phyloP scores from a whole-genome alignment of 2,888 invertebrate genomes.

The Ormyrus pomaceus region DNA sequence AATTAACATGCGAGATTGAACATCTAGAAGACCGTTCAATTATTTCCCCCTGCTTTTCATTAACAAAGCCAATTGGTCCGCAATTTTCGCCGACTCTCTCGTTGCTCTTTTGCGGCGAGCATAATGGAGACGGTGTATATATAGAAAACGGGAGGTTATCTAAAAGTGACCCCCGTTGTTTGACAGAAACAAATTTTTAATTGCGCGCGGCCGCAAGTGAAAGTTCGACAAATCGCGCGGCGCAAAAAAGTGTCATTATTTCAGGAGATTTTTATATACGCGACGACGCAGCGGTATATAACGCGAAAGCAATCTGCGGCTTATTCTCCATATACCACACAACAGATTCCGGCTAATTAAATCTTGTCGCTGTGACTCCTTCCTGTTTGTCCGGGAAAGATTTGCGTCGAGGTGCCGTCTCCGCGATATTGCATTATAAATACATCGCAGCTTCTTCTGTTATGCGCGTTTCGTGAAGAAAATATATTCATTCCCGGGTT shows the following conservation, averaged over 20 bases:
- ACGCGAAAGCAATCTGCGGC: not conserved
- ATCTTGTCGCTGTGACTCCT: conserved; percentile 3
- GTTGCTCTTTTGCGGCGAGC: conserved; percentile 5
- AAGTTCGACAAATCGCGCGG: conserved; percentile 26
- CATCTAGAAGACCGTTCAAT: not conserved
- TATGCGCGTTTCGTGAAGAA: not conserved
- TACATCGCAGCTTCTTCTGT: not conserved
- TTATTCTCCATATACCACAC: not conserved
- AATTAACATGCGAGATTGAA: conserved; percentile 22
- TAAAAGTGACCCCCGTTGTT: conserved; percentile 5
- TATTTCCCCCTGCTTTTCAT: conserved; percentile 3
- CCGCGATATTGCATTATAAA: conserved; percentile 1
- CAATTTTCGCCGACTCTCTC: conserved; percentile 7
- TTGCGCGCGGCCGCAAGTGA: conserved; percentile 8
- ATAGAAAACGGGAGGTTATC: conserved; percentile 8
- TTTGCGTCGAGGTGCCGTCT: not conserved
- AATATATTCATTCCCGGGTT: not conserved
- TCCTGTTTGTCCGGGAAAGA: not conserved
- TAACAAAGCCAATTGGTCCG: conserved; percentile 28
- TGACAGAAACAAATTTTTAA: conserved; percentile 7
- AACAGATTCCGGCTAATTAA: conserved; percentile 17
- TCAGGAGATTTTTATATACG: conserved; percentile 19
- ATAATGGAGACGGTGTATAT: not conserved
- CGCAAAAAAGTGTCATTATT: conserved; percentile 18
- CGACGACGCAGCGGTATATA: not conserved